Evolutionary conservation across 2,797 vertebrate genomes (phyloP), one percentile per base, ranked within the genome.

Genomic region (Alosa sapidissima): DNA sequence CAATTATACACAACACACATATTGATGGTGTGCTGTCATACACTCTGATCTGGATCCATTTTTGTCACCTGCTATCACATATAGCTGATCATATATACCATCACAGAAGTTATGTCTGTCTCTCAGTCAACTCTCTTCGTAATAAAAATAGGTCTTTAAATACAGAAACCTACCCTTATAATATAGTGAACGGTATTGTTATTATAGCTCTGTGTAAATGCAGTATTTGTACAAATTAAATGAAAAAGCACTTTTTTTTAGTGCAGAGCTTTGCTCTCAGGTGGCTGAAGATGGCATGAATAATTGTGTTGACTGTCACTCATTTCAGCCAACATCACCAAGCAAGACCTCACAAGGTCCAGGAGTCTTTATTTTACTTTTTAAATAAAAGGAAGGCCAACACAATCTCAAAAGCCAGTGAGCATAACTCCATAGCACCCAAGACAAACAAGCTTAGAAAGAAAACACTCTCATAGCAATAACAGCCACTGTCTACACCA

Each of bases 331-430:
- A 78, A 78, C 72, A 47, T 14, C 72, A 45, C 16, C 36, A 47
- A 47, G 72, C 41, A 11, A 78, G 72, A 78, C 72, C 72, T 78
- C 36, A 47, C 72, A 78, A 21, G 41, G 72, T 78, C 72, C 72
- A 7, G 16, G 72, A 78, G 41, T 47, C 36, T 78, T 78, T 21
- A 16, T 78, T 62, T 78, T 45, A 21, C 21, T 45, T 36, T 5
- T 45, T 36, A 47, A 78, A 78, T 47, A 36, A 21, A 45, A 78
- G 72, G 45, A 78, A 45, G 13, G 72, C 72, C 72, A 78, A 78
- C 41, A 78, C 72, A 78, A 78, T 78, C 36, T 21, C 5, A 78
- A 45, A 45, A 47, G 16, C 14, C 41, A 78, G 41, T 45, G 41
- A 45, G 72, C 41, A 8, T 41, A 36, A 78, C 72, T 45, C 41